These are phyloP conservation scores for Thamnaconus septentrionalis DNA, from an alignment of 2,113 vertebrate genomes.

Conservation along the genomic window DNA sequence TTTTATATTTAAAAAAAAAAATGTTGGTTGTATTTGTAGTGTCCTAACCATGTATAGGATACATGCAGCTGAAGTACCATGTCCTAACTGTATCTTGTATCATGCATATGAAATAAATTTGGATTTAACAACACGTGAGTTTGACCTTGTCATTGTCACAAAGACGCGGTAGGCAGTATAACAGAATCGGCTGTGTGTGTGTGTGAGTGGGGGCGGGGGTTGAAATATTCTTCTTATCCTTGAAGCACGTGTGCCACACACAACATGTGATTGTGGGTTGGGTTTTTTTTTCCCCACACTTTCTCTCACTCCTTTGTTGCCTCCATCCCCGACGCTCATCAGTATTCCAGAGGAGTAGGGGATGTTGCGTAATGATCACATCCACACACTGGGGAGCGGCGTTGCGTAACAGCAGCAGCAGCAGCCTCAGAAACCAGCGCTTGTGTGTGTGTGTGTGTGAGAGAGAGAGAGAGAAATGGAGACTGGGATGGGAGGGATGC, in stretches of 20 bases:
- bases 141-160: constrained; percentile 44
- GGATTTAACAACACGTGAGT: constrained; percentile 41
- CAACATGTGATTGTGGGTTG: background rate
- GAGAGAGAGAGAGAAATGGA: constrained; percentile 4
- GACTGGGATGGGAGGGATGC: constrained; percentile 9
- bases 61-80: constrained; percentile 51
- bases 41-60: constrained; percentile 48
- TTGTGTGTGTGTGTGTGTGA: constrained; percentile 17
- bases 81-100: constrained; percentile 65
- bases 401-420: constrained; percentile 69
- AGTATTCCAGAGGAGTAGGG: constrained; percentile 69
- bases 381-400: constrained; percentile 62
- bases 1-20: constrained; percentile 56
- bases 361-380: constrained; percentile 76
- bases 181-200: constrained; percentile 1
- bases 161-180: background rate
- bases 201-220: no score
- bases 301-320: constrained; percentile 23
- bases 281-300: constrained; percentile 19
- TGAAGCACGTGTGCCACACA: constrained; percentile 4
- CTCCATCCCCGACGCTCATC: constrained; percentile 53
- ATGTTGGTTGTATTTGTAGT: constrained; percentile 50
- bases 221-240: constrained; percentile 3
- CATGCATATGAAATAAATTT: constrained; percentile 73
- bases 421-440: constrained; percentile 52